These are phyloP conservation scores for Harpalus rufipes DNA, from an alignment of 2,888 invertebrate genomes.

Conservation along the genomic window DNA sequence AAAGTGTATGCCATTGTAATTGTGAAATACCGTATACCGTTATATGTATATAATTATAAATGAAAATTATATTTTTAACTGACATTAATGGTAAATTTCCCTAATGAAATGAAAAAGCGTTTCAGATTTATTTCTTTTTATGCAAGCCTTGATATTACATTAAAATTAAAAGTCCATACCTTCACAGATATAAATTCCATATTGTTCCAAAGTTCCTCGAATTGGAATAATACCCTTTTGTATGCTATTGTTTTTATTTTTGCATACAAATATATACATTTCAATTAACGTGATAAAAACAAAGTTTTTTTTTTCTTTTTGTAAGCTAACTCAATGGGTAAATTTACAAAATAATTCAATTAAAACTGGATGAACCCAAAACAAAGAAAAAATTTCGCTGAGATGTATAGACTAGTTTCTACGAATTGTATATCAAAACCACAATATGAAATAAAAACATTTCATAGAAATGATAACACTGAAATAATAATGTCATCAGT, in stretches of 20 bases:
- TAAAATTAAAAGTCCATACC: neutral
- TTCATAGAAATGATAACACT: constrained; percentile 8
- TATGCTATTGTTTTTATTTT: neutral
- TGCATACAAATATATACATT: constrained; percentile 5
- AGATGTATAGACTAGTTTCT: neutral
- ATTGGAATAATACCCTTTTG: neutral
- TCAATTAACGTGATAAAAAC: neutral
- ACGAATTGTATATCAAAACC: neutral
- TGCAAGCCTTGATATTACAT: neutral
- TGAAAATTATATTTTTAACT: neutral
- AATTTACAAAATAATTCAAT: neutral
- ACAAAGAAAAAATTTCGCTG: neutral
- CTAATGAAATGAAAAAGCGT: neutral
- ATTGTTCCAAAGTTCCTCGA: neutral
- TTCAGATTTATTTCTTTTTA: neutral
- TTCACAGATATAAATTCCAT: neutral
- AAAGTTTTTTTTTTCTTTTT: neutral
- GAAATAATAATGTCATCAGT: constrained; percentile 11
- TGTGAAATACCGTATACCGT: neutral
- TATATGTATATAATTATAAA: neutral
- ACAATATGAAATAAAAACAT: neutral
- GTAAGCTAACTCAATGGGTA: neutral
- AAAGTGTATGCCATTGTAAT: neutral
- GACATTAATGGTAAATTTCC: neutral
- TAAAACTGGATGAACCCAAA: neutral